A percentile compares a stretch with the other conserved stretches of the same genome.
Evolutionary conservation across 1,140 invertebrate genomes (phyloP).

Genomic region (Atopsyche davidsoni): DNA sequence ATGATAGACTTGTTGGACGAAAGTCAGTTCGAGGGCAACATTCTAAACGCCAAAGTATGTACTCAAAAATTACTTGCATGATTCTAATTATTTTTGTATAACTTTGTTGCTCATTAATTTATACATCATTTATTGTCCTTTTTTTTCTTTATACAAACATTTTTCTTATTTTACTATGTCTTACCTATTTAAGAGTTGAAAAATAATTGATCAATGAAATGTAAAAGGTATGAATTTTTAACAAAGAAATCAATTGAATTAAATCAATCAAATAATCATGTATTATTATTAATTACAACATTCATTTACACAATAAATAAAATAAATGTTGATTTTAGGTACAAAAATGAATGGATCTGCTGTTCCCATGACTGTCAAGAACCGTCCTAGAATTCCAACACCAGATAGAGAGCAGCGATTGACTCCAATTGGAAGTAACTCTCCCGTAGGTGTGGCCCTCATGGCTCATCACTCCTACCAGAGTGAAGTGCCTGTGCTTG

Average conservation of each 20-base stretch:
- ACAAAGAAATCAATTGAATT: too few relatives aligned
- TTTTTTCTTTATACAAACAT: too few relatives aligned
- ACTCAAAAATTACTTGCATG: too few relatives aligned
- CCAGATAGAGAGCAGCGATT: slow-evolving; percentile 68
- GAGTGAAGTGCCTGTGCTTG: slow-evolving; percentile 62
- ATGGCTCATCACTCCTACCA: slow-evolving; percentile 58
- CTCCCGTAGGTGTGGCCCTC: slow-evolving; percentile 55
- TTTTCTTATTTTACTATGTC: too few relatives aligned
- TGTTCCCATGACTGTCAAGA: slow-evolving; percentile 60
- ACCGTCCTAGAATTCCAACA: slow-evolving; percentile 76
- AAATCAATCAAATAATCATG: too few relatives aligned
- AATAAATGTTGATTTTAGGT: slow-evolving; percentile 40
- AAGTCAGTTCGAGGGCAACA: slow-evolving; percentile 65
- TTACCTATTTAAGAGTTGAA: too few relatives aligned
- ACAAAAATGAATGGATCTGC: slow-evolving; percentile 62
- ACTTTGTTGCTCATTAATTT: too few relatives aligned
- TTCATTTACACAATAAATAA: not conserved
- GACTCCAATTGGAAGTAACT: slow-evolving; percentile 41
- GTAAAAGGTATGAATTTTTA: too few relatives aligned
- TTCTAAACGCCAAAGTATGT: slow-evolving; percentile 55
- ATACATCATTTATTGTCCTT: too few relatives aligned
- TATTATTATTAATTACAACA: too few relatives aligned
- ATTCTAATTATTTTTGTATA: too few relatives aligned
- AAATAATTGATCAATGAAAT: too few relatives aligned
- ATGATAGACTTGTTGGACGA: slow-evolving; percentile 72